Evolutionary conservation across 2,888 invertebrate genomes (phyloP), one percentile per base, ranked within the genome.

Genomic region (Drosophila algonquin): DNA sequence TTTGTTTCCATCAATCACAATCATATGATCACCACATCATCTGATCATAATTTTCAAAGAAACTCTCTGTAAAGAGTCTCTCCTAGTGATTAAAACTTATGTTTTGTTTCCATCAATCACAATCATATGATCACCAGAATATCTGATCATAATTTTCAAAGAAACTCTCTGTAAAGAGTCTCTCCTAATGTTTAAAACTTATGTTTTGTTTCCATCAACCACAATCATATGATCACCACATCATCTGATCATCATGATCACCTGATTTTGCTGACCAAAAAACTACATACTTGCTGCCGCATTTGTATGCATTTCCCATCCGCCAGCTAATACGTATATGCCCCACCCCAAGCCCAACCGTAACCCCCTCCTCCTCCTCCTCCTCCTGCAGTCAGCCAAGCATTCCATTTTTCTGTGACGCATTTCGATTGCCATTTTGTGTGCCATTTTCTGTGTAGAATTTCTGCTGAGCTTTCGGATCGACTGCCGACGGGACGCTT

Each of bases 241-340:
- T 50, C 14, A 10, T 24, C 45, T 6, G 9, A 44, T 12, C 48
- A 47, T 32, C 45, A 21, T 3, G 9, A 44, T 14, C 48, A 48
- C 14, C 21, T 59, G 16, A 48, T 32, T 35, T 21, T 44, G 47
- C 59, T 32, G 7, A 44, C 60, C 44, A 56, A 46, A 21, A 47
- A 45, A 18, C 21, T 21, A 3, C 3, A 21, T 57, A 69, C 53
- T 46, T 72, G 78, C 67, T 69, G 57, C 56, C 55, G 44, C 69
- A 73, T 86, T 82, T 73, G 73, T 82, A 85, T 82, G 82, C 88
- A 78, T 53, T 73, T 63, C 52, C n/a, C 55, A 54, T 64, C 62
- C 16, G 69, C 50, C 24, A n/a, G 14, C 35, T 5, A 32, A 32
- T 32, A 32, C 32, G 8, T n/a, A 7, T 1, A 10, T 18, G 35